Percentiles rank a stretch among this genome's conserved stretches.
These are phyloP conservation scores for Axea sp. DNA, from an alignment of 2,888 invertebrate species.

Conservation along the genomic window DNA sequence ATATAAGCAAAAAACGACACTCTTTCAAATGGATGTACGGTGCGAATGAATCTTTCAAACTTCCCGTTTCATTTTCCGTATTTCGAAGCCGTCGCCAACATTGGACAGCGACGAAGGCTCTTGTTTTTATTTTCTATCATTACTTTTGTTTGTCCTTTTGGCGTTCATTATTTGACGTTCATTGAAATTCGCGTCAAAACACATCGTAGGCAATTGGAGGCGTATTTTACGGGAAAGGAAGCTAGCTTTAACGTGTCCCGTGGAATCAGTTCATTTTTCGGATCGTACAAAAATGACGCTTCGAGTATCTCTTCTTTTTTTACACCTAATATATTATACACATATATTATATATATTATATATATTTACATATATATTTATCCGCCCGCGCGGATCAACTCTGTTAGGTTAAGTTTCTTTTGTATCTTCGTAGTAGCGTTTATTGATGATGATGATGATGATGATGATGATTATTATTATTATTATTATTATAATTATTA, in stretches of 20 bases:
- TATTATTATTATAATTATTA: conserved; percentile 69
- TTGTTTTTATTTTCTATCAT: conserved; percentile 7
- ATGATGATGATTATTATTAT: conserved; percentile 56
- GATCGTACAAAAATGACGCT: conserved; percentile 69
- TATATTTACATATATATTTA: conserved; percentile 68
- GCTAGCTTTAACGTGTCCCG: conserved; percentile 26
- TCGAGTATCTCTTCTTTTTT: conserved; percentile 74
- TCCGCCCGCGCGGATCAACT: conserved; percentile 64
- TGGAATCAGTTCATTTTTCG: conserved; percentile 9
- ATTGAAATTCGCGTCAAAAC: conserved; percentile 17
- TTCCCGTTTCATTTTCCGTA: conserved; percentile 58
- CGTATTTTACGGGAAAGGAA: conserved; percentile 73
- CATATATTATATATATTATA: conserved; percentile 62
- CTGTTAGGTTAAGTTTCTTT: conserved; percentile 68
- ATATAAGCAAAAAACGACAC: conserved; percentile 75
- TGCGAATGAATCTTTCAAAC: conserved; percentile 77
- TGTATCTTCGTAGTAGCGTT: conserved; percentile 65
- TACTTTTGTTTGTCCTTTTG: conserved; percentile 35
- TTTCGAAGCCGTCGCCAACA: conserved; percentile 1
- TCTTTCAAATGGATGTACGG: conserved; percentile 79
- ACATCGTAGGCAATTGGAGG: conserved; percentile 73
- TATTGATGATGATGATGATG: conserved; percentile 64
- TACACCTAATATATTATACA: conserved; percentile 66
- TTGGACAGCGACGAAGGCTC: conserved; percentile 21
- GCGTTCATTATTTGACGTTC: conserved; percentile 44